Evolutionary conservation across 2,888 invertebrate species (phyloP), one percentile per base, ranked within the genome.

Genomic region (Carabus problematicus): DNA sequence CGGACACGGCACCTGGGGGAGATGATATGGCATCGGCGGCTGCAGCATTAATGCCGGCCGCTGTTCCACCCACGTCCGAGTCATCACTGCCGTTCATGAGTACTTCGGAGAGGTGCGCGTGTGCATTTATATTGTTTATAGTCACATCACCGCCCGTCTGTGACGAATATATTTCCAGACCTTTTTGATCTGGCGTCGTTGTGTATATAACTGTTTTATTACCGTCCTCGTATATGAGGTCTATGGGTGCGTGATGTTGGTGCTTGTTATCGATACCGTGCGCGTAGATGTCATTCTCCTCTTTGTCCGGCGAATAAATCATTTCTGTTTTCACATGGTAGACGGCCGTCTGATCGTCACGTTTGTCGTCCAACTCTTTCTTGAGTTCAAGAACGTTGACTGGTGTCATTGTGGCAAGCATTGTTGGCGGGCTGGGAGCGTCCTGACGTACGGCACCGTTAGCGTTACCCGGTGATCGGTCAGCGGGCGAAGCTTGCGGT

Each of bases 341-440:
- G 74, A 86, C 84, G 72, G 88, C 85, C 76, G 83, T 82, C 76
- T 89, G 88, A 19, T 85, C 85, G 76, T 87, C 86, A 70, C 85
- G 85, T 74, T 85, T 84, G 69, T 85, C 85, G 77, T 87, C 88
- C 84, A 87, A 86, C 77, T 88, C 88, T 70, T 88, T 88, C 76
- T 88, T 82, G 66, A 89, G 86, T 77, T 93, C 92, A 76, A 92
- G 86, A 43, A 93, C 92, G 78, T 91, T 93, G 73, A 93, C 93
- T 69, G 93, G 93, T 71, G 93, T 93, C 93, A 94, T 94, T 77
- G 93, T 93, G 74, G 93, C 92, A 74, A 94, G 85, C 82, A 93
- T 90, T 72, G 91, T 87, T 75, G 90, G 91, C 75, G 87, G 90
- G 82, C 88, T 82, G 61, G 88, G 88, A 54, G 88, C 87, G 74